These are phyloP conservation scores for Etheostoma nigrum DNA, from an alignment of 2,797 vertebrate genomes.

Conservation along the genomic window DNA sequence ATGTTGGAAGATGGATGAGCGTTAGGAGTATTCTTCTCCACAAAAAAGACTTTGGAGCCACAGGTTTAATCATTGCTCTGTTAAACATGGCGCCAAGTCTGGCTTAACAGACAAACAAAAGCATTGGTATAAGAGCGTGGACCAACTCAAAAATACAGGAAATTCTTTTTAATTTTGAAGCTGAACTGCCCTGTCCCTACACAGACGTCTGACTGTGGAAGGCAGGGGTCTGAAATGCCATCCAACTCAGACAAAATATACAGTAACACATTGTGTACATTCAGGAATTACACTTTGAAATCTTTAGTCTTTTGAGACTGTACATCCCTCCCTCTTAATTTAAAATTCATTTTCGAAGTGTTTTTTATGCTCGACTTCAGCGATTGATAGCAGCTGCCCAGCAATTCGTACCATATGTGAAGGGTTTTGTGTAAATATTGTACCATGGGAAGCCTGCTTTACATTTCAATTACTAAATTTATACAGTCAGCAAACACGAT, in stretches of 20 bases:
- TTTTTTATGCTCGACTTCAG: slow-evolving; percentile 64
- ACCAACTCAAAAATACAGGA: slow-evolving; percentile 9
- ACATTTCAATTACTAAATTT: slow-evolving; percentile 83
- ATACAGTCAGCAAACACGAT: slow-evolving; percentile 79
- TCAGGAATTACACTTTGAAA: slow-evolving; percentile 50
- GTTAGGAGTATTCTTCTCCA: not conserved
- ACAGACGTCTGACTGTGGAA: slow-evolving; percentile 4
- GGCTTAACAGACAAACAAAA: not conserved
- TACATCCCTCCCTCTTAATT: slow-evolving; percentile 71
- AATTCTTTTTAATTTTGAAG: not conserved
- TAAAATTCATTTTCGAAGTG: slow-evolving; percentile 81
- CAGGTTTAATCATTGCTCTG: not conserved
- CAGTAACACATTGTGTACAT: slow-evolving; percentile 37
- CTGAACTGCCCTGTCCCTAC: not conserved
- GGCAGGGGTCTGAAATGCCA: slow-evolving; percentile 22
- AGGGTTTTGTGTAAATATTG: slow-evolving; percentile 82
- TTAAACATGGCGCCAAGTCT: too few species aligned
- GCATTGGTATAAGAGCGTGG: not conserved
- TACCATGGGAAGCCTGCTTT: slow-evolving; percentile 78
- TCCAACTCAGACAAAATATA: slow-evolving; percentile 33
- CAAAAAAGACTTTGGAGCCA: not conserved
- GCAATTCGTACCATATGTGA: slow-evolving; percentile 80
- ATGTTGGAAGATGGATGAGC: not conserved
- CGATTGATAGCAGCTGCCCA: slow-evolving; percentile 82
- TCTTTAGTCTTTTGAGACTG: slow-evolving; percentile 46